phyloP scores from a whole-genome alignment of 2,888 invertebrate genomes.

The Atrina japonica region DNA sequence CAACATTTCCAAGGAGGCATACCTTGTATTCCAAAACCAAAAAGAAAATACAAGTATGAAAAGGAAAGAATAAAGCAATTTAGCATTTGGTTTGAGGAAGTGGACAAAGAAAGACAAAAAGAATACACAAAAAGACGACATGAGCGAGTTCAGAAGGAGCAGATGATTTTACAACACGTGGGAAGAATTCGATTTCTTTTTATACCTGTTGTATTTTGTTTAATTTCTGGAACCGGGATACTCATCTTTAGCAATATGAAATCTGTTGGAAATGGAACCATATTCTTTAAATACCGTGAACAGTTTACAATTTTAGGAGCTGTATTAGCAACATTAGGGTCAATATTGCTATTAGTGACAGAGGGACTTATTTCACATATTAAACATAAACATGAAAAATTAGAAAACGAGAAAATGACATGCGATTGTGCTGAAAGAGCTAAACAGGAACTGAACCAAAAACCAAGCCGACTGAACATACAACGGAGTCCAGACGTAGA shows the following conservation, averaged over 20 bases:
- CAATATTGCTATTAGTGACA: slow-evolving; percentile 42
- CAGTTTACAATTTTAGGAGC: slow-evolving; percentile 43
- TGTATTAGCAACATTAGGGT: slow-evolving; percentile 29
- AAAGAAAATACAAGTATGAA: not conserved
- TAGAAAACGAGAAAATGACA: not conserved
- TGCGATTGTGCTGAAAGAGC: no score
- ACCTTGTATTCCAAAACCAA: no score
- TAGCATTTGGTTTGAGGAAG: slow-evolving; percentile 44
- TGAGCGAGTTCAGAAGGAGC: slow-evolving; percentile 17
- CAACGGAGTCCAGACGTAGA: no score
- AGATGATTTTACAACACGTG: slow-evolving; percentile 20
- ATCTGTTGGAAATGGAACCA: no score
- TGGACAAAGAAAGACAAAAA: slow-evolving; percentile 25
- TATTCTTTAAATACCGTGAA: no score
- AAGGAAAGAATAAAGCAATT: slow-evolving; percentile 39
- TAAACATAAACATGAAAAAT: not conserved
- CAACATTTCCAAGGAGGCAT: no score
- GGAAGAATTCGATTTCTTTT: slow-evolving; percentile 43
- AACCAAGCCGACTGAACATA: no score
- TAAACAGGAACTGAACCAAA: no score
- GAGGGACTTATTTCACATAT: slow-evolving; percentile 23
- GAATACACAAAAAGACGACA: slow-evolving; percentile 26
- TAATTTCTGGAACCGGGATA: slow-evolving; percentile 43
- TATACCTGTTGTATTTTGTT: slow-evolving; percentile 40
- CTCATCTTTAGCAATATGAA: slow-evolving; percentile 16